phyloP scores from a whole-genome alignment of 2,797 vertebrate genomes.

The Oreochromis mossambicus region DNA sequence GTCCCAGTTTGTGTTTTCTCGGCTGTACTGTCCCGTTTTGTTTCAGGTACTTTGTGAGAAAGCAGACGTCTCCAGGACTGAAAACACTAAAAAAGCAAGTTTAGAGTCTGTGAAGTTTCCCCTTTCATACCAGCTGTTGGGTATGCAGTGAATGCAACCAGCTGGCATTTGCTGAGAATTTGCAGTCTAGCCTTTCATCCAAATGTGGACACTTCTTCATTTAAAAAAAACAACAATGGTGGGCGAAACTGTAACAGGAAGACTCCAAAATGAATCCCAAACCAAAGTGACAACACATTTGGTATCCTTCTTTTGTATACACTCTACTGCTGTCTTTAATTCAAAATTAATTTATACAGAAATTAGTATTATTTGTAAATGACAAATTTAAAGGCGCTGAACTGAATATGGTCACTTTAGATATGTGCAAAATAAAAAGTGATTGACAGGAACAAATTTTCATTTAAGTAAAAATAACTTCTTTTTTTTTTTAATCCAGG shows the following conservation, averaged over 20 bases:
- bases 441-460: not conserved
- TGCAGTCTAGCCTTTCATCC: not conserved
- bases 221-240: not conserved
- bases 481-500: fast-evolving
- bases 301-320: not conserved
- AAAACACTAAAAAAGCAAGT: not conserved
- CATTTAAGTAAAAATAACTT: not conserved
- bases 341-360: not conserved
- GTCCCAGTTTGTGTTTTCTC: not conserved
- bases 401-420: not conserved
- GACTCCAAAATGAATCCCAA: not conserved
- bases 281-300: not conserved
- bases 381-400: not conserved
- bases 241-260: not conserved
- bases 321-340: not conserved
- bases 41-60: not conserved
- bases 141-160: not conserved
- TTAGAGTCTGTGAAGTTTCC: not conserved
- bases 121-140: not conserved
- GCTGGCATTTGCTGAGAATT: not conserved
- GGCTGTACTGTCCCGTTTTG: not conserved
- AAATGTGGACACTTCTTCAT: not conserved
- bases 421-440: not conserved
- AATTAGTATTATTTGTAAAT: not conserved
- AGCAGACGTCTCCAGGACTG: not conserved